Evolutionary conservation across 1,140 invertebrate species (phyloP).

Genomic region (Olivierus martensii): DNA sequence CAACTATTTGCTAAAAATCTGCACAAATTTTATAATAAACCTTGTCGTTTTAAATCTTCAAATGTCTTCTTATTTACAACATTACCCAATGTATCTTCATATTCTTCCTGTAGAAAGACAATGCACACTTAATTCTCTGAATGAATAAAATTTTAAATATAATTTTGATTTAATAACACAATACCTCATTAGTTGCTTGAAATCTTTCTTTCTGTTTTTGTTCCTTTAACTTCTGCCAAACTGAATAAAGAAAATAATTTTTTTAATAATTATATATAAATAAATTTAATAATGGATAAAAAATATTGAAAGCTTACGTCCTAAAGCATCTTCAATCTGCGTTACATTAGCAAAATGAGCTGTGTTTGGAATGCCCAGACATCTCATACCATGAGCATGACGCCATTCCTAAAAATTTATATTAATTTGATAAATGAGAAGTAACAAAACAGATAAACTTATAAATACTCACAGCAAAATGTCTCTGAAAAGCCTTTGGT

Average conservation of each 20-base stretch:
- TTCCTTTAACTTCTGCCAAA: constrained; percentile 94
- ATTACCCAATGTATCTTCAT: constrained; percentile 96
- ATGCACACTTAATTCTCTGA: not conserved
- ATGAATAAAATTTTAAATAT: constrained; percentile 1
- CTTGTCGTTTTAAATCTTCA: constrained; percentile 97
- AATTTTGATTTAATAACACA: constrained; percentile 2
- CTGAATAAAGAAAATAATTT: constrained; percentile 28
- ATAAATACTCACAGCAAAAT: constrained; percentile 64
- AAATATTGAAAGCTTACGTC: constrained; percentile 44
- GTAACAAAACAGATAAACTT: not conserved
- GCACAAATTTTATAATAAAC: constrained; percentile 59
- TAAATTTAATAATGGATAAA: constrained; percentile 5
- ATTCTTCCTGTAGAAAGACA: constrained; percentile 59
- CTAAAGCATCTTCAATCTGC: constrained; percentile 94
- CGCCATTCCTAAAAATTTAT: constrained; percentile 69
- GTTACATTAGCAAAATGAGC: constrained; percentile 99
- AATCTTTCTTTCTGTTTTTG: constrained; percentile 92
- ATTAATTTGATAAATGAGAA: not conserved
- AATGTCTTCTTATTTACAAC: constrained; percentile 97
- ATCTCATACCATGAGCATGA: constrained; percentile 98
- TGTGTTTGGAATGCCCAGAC: constrained; percentile 97
- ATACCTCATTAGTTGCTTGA: constrained; percentile 64
- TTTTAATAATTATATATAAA: constrained; percentile 2
- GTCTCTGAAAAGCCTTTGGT: constrained; percentile 98
- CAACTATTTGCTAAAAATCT: too few relatives aligned